These are phyloP conservation scores for Tachycineta bicolor DNA, from an alignment of 2,113 vertebrate genomes.

Conservation along the genomic window DNA sequence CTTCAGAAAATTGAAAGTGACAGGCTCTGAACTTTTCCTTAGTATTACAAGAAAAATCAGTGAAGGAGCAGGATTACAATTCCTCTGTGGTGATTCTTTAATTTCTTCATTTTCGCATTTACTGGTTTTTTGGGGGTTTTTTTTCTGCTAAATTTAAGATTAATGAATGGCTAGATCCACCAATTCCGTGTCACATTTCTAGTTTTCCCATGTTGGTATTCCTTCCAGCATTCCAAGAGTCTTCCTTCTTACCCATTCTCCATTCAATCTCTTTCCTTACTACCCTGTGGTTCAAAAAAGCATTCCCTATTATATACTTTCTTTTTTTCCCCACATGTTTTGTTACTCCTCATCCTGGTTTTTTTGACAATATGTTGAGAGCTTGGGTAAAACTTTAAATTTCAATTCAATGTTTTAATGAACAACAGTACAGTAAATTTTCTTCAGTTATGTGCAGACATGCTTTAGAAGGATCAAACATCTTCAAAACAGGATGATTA, in stretches of 20 bases:
- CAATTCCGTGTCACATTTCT: not conserved
- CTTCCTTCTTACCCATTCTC: not conserved
- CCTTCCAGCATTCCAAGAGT: not conserved
- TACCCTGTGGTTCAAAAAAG: not conserved
- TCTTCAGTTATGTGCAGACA: not conserved
- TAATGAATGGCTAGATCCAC: not conserved
- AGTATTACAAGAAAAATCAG: not conserved
- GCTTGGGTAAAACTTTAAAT: not conserved
- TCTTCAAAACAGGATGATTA: not conserved
- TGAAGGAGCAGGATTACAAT: not conserved
- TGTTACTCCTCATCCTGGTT: not conserved
- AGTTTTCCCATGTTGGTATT: not conserved
- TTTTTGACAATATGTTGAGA: not conserved
- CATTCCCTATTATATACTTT: not conserved
- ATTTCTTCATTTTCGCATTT: not conserved
- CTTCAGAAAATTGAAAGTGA: not conserved
- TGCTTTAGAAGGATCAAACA: not conserved
- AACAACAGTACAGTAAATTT: not conserved
- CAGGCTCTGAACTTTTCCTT: not conserved
- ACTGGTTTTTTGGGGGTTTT: not conserved
- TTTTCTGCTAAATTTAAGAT: not conserved
- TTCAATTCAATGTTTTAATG: not conserved
- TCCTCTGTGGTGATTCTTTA: not conserved
- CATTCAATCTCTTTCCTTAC: not conserved
- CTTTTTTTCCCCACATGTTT: not conserved